A percentile compares a stretch with the other conserved stretches of the same genome.
These are phyloP conservation scores for Mercenaria mercenaria DNA, from an alignment of 1,140 invertebrate genomes.

Conservation along the genomic window DNA sequence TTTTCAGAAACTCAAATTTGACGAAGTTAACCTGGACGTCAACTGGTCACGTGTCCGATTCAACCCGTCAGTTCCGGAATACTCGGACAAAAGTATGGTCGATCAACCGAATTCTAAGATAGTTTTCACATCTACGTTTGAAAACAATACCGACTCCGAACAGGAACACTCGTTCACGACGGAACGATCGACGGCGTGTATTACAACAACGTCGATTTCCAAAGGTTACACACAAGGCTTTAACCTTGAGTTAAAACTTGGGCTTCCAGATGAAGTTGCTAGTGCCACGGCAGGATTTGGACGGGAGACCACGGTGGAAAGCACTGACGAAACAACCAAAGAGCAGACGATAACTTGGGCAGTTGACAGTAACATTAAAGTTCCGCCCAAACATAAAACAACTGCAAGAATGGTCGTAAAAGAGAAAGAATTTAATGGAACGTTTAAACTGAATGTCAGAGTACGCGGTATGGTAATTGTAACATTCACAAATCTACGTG, in stretches of 20 bases:
- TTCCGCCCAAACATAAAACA: conserved; percentile 83
- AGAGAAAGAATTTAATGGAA: conserved; percentile 86
- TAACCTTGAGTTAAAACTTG: conserved; percentile 86
- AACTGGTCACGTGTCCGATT: conserved; percentile 86
- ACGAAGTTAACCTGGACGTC: conserved; percentile 83
- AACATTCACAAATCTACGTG: conserved; percentile 83
- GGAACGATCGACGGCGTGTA: conserved; percentile 86
- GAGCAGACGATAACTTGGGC: conserved; percentile 86
- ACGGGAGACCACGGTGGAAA: conserved; percentile 86
- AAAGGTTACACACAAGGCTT: conserved; percentile 86
- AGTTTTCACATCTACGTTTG: conserved; percentile 87
- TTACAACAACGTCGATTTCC: conserved; percentile 84
- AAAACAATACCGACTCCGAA: conserved; percentile 85
- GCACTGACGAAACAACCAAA: conserved; percentile 85
- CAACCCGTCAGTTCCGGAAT: conserved; percentile 83
- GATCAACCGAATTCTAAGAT: conserved; percentile 78
- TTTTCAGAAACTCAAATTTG: conserved; percentile 82
- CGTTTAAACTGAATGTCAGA: conserved; percentile 84
- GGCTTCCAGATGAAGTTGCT: conserved; percentile 86
- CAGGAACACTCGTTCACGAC: conserved; percentile 87
- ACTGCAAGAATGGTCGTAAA: conserved; percentile 86
- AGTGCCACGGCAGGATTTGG: conserved; percentile 87
- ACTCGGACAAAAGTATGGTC: conserved; percentile 74
- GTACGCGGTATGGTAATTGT: conserved; percentile 85
- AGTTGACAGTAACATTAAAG: conserved; percentile 86